Evolutionary conservation across 2,113 vertebrate species (phyloP).

Genomic region (Platycercus adscitus): DNA sequence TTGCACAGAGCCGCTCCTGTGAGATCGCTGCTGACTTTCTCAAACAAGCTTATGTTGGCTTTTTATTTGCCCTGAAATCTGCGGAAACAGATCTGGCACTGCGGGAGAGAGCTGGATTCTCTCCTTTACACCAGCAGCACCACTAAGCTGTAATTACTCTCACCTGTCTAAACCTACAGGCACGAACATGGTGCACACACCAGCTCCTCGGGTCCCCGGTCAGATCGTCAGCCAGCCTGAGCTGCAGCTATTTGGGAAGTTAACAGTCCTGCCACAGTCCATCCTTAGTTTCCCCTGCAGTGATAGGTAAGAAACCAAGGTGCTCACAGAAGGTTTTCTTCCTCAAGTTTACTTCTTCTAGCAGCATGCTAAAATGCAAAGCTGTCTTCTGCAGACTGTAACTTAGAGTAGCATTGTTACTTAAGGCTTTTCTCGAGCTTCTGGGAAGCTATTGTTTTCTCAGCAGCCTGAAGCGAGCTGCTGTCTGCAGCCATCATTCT

Average conservation of each 20-base stretch:
- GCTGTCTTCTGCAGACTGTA: background rate
- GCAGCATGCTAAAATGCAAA: background rate
- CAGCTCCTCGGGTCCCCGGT: background rate
- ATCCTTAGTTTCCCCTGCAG: background rate
- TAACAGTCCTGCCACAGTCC: background rate
- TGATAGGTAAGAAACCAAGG: background rate
- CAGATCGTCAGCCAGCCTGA: background rate
- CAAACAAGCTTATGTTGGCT: conserved; percentile 2
- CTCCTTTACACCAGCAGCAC: conserved; percentile 31
- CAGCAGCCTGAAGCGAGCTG: background rate
- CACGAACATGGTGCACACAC: background rate
- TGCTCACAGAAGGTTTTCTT: background rate
- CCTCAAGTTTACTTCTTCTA: background rate
- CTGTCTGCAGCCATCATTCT: background rate
- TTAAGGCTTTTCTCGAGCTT: background rate
- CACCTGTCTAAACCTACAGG: background rate
- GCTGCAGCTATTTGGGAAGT: background rate
- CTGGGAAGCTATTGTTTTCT: conserved; percentile 3
- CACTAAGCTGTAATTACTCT: background rate
- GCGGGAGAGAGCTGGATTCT: background rate
- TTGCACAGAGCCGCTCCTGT: conserved; percentile 5
- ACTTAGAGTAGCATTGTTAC: background rate
- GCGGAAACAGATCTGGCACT: conserved; percentile 8
- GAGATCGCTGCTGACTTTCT: background rate
- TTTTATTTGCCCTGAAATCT: conserved; percentile 8